These are phyloP conservation scores for Fratercula arctica DNA, from an alignment of 2,797 vertebrate genomes.

Conservation along the genomic window DNA sequence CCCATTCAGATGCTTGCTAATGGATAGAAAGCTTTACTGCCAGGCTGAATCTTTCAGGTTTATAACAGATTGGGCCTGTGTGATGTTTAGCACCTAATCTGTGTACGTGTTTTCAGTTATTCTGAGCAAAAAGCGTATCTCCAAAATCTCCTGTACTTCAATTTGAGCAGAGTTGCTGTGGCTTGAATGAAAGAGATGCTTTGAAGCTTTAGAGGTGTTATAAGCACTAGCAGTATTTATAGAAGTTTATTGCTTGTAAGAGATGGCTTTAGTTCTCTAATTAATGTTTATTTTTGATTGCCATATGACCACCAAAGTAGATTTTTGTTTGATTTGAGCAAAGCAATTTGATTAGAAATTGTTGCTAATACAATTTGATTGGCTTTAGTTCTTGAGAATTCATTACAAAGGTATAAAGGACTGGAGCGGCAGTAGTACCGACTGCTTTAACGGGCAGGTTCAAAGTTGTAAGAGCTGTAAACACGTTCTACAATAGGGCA, in stretches of 20 bases:
- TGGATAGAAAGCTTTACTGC: constrained; percentile 3
- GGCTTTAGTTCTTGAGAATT: neutral
- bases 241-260: neutral
- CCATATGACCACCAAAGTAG: neutral
- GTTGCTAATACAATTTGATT: neutral
- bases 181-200: neutral
- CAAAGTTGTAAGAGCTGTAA: neutral
- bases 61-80: neutral
- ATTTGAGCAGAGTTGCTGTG: neutral
- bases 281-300: neutral
- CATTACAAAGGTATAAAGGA: neutral
- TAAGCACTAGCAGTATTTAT: neutral
- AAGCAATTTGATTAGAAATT: neutral
- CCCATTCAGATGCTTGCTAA: constrained; percentile 18
- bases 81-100: neutral
- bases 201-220: neutral
- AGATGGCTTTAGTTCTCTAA: neutral
- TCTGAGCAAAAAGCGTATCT: neutral
- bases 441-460: neutral
- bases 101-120: neutral
- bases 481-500: neutral
- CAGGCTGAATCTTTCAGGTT: neutral
- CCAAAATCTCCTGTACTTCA: neutral
- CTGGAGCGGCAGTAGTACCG: neutral
- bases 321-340: neutral